Conservation (phyloP, 2,113 vertebrate genomes). For the Hydrolagus affinis region DNA sequence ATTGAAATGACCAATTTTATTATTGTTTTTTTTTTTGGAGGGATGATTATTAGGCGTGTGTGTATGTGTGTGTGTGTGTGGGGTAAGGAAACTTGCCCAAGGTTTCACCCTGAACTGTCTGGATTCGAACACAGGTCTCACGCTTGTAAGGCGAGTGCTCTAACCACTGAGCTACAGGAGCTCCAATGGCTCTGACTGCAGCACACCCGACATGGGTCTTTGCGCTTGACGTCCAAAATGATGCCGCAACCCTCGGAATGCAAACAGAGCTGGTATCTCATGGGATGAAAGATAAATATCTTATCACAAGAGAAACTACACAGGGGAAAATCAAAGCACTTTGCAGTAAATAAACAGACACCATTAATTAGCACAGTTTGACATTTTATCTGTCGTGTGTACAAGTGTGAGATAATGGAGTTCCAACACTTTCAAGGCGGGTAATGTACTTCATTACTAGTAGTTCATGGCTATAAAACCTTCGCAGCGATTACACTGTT, state of each 20-base stretch:
- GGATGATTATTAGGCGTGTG: no score
- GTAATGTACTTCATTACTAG: neutral
- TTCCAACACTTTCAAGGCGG: neutral
- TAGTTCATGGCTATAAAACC: neutral
- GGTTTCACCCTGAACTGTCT: no score
- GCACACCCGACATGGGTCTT: conserved; percentile 38
- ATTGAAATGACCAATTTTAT: no score
- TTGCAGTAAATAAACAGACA: conserved; percentile 10
- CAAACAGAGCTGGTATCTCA: neutral
- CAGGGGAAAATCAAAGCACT: conserved; percentile 6
- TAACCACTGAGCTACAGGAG: no score
- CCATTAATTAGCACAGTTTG: conserved; percentile 22
- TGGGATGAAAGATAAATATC: conserved; percentile 18
- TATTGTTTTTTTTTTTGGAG: no score
- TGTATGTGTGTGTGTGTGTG: no score
- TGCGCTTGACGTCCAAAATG: no score
- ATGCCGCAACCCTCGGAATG: no score
- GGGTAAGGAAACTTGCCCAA: no score
- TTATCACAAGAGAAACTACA: conserved; percentile 19
- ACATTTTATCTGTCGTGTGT: neutral
- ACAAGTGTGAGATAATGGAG: neutral
- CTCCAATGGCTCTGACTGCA: conserved; percentile 52
- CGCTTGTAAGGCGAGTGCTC: no score
- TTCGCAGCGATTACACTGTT: neutral
- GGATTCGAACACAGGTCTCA: no score